These are phyloP conservation scores for Halcyon smyrnensis DNA, from an alignment of 2,797 vertebrate species.

Conservation along the genomic window DNA sequence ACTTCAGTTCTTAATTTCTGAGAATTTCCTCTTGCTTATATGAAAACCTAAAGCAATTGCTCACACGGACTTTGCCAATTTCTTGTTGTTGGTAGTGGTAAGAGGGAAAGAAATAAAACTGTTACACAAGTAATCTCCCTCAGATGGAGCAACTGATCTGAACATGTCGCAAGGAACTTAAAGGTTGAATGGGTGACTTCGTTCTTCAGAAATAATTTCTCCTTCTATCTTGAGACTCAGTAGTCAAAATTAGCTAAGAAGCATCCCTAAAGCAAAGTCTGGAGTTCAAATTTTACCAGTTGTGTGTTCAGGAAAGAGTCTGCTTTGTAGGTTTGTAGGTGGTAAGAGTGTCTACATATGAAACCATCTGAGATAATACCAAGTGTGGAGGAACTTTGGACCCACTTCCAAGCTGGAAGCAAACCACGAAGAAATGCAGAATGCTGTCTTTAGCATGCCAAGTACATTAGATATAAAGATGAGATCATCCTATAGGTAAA, in stretches of 20 bases:
- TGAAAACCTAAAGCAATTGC: slow-evolving; percentile 27
- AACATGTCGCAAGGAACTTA: background rate
- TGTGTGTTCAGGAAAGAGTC: slow-evolving; percentile 4
- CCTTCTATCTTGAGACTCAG: background rate
- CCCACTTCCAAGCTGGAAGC: slow-evolving; percentile 30
- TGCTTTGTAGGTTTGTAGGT: background rate
- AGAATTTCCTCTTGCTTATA: slow-evolving; percentile 35
- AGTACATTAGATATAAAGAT: slow-evolving; percentile 32
- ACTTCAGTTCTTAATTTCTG: slow-evolving; percentile 36
- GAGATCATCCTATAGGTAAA: slow-evolving; percentile 41
- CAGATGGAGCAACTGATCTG: background rate
- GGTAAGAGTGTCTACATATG: slow-evolving; percentile 1
- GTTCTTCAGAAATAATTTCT: background rate
- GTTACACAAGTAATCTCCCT: background rate
- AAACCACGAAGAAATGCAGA: slow-evolving; percentile 11
- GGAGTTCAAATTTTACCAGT: background rate
- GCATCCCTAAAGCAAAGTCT: background rate
- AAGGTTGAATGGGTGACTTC: background rate
- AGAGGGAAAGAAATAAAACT: background rate
- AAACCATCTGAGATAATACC: slow-evolving; percentile 1
- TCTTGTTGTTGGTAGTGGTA: background rate
- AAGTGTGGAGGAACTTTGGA: slow-evolving; percentile 16
- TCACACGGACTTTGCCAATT: background rate
- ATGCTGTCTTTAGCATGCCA: slow-evolving; percentile 41
- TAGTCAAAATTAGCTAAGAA: slow-evolving; percentile 26